Percentiles rank a stretch among this genome's conserved stretches.
Conservation (phyloP, 1,140 invertebrate genomes). For the Olivierus martensii region DNA sequence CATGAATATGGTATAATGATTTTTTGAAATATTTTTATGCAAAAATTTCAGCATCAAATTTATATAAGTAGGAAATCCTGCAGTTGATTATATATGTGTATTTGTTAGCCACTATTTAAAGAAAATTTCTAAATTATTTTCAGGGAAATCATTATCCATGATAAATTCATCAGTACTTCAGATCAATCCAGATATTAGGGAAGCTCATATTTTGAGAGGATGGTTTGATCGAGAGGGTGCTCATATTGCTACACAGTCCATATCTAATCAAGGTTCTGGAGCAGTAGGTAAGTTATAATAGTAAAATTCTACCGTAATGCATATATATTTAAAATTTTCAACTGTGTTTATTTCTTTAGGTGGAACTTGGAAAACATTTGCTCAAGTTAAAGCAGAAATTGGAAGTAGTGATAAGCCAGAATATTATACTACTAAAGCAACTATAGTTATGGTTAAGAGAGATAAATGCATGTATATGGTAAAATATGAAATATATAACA, state of each 20-base stretch:
- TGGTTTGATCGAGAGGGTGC: slow-evolving; percentile 76
- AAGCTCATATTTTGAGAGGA: slow-evolving; percentile 67
- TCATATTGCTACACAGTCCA: slow-evolving; percentile 41
- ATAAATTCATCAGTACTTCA: slow-evolving; percentile 32
- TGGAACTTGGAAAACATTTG: slow-evolving; percentile 45
- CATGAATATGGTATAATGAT: no score
- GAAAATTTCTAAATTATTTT: not conserved
- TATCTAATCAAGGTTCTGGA: slow-evolving; percentile 37
- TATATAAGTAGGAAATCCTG: no score
- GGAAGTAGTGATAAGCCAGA: slow-evolving; percentile 57
- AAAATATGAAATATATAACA: no score
- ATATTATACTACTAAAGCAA: slow-evolving; percentile 56
- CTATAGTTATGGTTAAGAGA: slow-evolving; percentile 47
- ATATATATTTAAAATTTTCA: no score
- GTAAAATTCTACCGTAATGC: no score
- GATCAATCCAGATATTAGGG: slow-evolving; percentile 75
- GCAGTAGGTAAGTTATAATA: slow-evolving; percentile 21
- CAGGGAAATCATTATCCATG: slow-evolving; percentile 25
- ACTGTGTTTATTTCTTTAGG: not conserved
- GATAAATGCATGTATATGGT: slow-evolving; percentile 73
- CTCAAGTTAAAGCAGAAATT: slow-evolving; percentile 49
- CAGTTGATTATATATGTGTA: no score
- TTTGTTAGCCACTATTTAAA: slow-evolving; percentile 38
- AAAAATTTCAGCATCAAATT: no score
- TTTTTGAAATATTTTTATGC: no score